These are phyloP conservation scores for Poecile atricapillus DNA, from an alignment of 2,113 vertebrate species.

Conservation along the genomic window DNA sequence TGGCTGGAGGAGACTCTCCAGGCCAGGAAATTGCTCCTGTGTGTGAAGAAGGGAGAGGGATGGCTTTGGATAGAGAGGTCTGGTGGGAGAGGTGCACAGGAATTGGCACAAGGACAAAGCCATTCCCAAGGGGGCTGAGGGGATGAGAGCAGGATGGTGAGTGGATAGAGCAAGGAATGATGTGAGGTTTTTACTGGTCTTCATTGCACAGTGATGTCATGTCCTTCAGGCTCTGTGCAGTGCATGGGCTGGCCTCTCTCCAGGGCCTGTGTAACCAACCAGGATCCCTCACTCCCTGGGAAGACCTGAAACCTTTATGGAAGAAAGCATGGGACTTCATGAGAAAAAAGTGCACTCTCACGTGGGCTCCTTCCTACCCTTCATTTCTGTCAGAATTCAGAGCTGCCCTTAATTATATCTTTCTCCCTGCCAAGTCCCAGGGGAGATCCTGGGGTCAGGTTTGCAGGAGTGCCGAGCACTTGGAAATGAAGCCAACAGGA, in stretches of 20 bases:
- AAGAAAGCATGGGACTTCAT: neutral
- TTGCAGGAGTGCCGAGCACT: constrained; percentile 1
- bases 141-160: neutral
- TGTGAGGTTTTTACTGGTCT: neutral
- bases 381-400: neutral
- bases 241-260: neutral
- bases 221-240: neutral
- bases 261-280: neutral
- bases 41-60: neutral
- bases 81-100: neutral
- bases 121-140: neutral
- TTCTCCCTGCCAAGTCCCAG: neutral
- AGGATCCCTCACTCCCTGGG: neutral
- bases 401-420: neutral
- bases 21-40: neutral
- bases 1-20: neutral
- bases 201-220: neutral
- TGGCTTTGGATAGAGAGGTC: neutral
- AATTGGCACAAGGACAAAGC: neutral
- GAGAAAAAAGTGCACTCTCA: neutral
- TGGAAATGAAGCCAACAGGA: neutral
- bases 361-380: neutral
- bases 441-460: neutral
- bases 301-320: neutral
- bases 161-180: neutral